These are phyloP conservation scores for Luperina testacea DNA, from an alignment of 2,888 invertebrate genomes.

Conservation along the genomic window DNA sequence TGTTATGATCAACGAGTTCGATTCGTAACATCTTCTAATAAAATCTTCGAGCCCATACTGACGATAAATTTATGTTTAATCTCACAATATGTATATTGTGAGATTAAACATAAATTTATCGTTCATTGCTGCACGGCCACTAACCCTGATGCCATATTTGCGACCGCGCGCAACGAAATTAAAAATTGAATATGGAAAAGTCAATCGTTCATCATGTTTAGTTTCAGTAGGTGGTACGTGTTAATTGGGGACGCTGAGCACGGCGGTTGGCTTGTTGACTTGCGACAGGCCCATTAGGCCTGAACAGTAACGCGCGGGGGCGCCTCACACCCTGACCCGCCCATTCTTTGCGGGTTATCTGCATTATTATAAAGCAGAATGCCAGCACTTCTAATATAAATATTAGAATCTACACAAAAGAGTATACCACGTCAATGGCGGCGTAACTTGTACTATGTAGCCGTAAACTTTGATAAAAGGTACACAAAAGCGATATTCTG, in stretches of 20 bases:
- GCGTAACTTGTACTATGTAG: conserved; percentile 39
- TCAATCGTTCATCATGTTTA: conserved; percentile 78
- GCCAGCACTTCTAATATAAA: conserved; percentile 56
- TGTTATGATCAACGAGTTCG: no score
- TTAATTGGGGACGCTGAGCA: conserved; percentile 83
- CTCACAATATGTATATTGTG: no score
- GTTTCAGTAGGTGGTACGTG: conserved; percentile 77
- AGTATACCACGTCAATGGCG: conserved; percentile 15
- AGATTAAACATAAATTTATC: background rate
- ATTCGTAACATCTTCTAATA: no score
- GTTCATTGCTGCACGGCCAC: background rate
- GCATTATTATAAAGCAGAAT: conserved; percentile 71
- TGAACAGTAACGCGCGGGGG: conserved; percentile 68
- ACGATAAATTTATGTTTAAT: no score
- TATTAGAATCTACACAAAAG: conserved; percentile 22
- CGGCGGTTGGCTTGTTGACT: conserved; percentile 83
- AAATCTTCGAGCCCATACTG: no score
- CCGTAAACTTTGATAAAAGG: conserved; percentile 48
- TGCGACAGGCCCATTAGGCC: conserved; percentile 82
- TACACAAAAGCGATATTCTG: conserved; percentile 44
- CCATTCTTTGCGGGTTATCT: conserved; percentile 77
- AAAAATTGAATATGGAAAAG: conserved; percentile 65
- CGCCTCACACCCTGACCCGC: conserved; percentile 66
- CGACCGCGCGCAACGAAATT: conserved; percentile 35
- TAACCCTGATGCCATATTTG: background rate